A percentile compares a stretch with the other conserved stretches of the same genome.
These are phyloP conservation scores for Anguilla megastoma DNA, from an alignment of 2,797 vertebrate genomes.

Conservation along the genomic window DNA sequence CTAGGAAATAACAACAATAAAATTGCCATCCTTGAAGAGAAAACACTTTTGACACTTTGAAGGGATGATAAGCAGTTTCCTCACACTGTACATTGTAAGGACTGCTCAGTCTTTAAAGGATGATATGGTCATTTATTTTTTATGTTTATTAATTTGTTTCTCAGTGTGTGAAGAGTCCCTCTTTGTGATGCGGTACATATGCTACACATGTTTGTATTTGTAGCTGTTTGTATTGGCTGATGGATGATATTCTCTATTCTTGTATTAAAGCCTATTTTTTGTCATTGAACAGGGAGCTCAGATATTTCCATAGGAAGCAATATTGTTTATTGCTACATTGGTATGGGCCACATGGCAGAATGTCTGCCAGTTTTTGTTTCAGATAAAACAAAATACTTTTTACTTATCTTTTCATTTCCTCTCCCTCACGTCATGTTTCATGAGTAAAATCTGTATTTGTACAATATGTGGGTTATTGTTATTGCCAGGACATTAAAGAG, in stretches of 20 bases:
- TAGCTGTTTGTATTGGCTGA: neutral
- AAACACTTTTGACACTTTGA: slow-evolving; percentile 51
- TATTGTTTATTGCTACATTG: neutral
- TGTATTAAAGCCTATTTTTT: neutral
- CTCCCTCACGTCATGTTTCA: neutral
- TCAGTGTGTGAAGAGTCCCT: slow-evolving; percentile 21
- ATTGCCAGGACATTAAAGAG: neutral
- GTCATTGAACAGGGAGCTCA: neutral
- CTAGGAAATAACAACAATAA: slow-evolving; percentile 41
- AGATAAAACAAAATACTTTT: neutral
- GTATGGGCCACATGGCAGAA: neutral
- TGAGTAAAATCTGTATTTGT: neutral
- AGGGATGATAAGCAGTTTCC: slow-evolving; percentile 49
- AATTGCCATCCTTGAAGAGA: slow-evolving; percentile 43
- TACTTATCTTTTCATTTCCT: neutral
- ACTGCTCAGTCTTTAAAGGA: neutral
- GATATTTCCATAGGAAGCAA: neutral
- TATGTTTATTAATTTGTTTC: neutral
- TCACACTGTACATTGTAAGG: slow-evolving; percentile 26
- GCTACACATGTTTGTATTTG: neutral
- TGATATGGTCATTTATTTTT: neutral
- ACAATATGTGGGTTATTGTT: neutral
- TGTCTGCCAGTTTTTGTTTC: neutral
- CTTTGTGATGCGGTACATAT: neutral
- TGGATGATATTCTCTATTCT: neutral